Evolutionary conservation across 2,888 invertebrate species (phyloP).

Genomic region (Xanthorhoe spadicearia): DNA sequence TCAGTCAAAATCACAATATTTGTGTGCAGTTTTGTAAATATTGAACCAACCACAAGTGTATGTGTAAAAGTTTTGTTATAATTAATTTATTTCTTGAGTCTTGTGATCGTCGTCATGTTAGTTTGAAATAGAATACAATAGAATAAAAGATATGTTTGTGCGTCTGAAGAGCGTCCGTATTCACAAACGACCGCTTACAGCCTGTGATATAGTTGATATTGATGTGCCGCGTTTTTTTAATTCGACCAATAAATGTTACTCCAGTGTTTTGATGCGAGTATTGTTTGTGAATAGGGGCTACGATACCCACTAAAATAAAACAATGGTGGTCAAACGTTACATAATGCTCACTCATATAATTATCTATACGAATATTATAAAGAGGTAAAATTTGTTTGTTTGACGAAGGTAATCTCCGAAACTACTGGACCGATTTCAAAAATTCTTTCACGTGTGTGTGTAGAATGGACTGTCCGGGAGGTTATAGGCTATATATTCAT

Average conservation of each 20-base stretch:
- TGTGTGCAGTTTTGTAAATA: constrained; percentile 29
- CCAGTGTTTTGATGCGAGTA: not conserved
- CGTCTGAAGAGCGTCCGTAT: constrained; percentile 20
- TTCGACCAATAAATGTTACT: not conserved
- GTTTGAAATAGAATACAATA: constrained; percentile 27
- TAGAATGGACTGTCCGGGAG: no score
- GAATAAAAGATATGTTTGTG: constrained; percentile 23
- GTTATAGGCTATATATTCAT: no score
- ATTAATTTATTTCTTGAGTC: constrained; percentile 31
- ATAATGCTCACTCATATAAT: no score
- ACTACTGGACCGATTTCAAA: no score
- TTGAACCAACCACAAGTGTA: constrained; percentile 15
- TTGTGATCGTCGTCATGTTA: constrained; percentile 20
- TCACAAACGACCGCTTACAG: constrained; percentile 2
- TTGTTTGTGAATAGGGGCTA: not conserved
- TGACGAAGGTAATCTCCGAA: no score
- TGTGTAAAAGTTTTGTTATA: constrained; percentile 22
- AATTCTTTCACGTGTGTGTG: no score
- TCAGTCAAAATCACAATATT: constrained; percentile 25
- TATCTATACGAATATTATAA: no score
- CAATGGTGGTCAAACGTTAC: no score
- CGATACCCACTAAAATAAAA: not conserved
- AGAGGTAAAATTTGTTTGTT: no score
- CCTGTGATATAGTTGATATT: not conserved
- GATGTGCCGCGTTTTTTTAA: not conserved